Conservation (phyloP, 2,797 vertebrate genomes). For the Onychomys arenicola region DNA sequence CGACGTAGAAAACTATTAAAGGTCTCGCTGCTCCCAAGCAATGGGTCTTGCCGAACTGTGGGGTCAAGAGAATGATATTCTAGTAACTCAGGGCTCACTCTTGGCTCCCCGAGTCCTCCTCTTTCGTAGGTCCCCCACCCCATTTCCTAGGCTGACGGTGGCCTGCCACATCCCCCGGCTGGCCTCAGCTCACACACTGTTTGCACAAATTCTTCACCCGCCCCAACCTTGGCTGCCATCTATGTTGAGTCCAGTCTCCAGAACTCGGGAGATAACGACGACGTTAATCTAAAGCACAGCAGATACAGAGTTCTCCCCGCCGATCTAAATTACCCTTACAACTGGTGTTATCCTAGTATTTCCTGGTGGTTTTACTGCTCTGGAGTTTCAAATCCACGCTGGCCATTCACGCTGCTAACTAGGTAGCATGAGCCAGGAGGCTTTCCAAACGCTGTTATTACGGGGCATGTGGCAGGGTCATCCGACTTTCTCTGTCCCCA, state of each 20-base stretch:
- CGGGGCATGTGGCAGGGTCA: slow-evolving; percentile 28
- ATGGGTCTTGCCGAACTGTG: slow-evolving; percentile 96
- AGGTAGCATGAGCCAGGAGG: slow-evolving; percentile 23
- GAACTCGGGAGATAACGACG: slow-evolving; percentile 68
- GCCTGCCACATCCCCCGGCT: slow-evolving; percentile 66
- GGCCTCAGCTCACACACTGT: slow-evolving; percentile 74
- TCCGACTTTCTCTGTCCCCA: not conserved
- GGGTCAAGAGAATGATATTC: slow-evolving; percentile 34
- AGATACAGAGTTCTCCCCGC: slow-evolving; percentile 60
- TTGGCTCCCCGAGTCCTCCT: slow-evolving; percentile 46
- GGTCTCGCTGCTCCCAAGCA: slow-evolving; percentile 95
- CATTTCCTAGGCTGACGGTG: slow-evolving; percentile 71
- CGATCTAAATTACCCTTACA: slow-evolving; percentile 36
- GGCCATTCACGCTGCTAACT: slow-evolving; percentile 45
- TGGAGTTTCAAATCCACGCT: not conserved
- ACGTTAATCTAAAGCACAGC: slow-evolving; percentile 65
- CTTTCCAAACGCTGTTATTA: slow-evolving; percentile 39
- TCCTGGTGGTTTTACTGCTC: slow-evolving; percentile 41
- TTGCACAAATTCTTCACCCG: slow-evolving; percentile 77
- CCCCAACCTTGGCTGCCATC: slow-evolving; percentile 73
- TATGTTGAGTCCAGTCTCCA: slow-evolving; percentile 69
- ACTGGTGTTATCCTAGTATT: not conserved
- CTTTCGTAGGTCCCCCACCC: slow-evolving; percentile 33
- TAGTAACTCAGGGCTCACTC: slow-evolving; percentile 18
- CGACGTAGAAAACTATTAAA: slow-evolving; percentile 99